These are phyloP conservation scores for Melanostigma gelatinosum DNA, from an alignment of 2,113 vertebrate genomes.

Conservation along the genomic window DNA sequence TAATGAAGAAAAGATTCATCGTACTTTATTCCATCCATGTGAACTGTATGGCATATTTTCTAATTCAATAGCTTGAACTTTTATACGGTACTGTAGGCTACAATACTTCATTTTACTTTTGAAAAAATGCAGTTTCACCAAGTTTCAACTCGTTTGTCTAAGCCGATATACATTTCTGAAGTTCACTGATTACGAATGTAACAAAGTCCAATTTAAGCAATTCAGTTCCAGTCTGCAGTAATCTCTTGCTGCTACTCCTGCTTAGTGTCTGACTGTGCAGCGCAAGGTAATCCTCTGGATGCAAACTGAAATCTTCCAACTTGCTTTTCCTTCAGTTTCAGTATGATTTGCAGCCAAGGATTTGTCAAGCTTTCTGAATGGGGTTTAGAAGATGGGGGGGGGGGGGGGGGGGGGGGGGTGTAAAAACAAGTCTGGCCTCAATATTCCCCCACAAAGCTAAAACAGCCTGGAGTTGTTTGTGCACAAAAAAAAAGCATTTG, in stretches of 20 bases:
- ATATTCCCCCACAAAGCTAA: slow-evolving; percentile 26
- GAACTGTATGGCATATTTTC: neutral
- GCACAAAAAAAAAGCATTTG: slow-evolving; percentile 22
- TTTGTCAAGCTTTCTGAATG: slow-evolving; percentile 14
- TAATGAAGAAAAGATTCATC: neutral
- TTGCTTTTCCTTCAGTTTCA: slow-evolving; percentile 18
- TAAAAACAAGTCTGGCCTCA: slow-evolving; percentile 59
- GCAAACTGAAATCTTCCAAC: neutral
- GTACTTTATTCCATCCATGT: neutral
- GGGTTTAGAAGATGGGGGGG: neutral
- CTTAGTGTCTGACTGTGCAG: neutral
- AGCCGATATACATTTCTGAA: neutral
- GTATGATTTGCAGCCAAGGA: slow-evolving; percentile 1
- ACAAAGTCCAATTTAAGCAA: neutral
- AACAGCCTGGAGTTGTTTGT: slow-evolving; percentile 53
- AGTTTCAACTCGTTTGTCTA: neutral
- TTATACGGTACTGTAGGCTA: neutral
- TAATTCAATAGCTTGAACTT: neutral
- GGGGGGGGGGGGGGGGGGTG: slow-evolving; percentile 9
- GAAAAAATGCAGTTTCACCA: neutral
- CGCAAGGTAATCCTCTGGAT: slow-evolving; percentile 1
- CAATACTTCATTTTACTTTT: neutral
- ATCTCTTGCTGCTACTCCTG: neutral
- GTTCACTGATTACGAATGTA: neutral
- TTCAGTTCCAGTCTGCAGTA: neutral